Base-by-base conservation (phyloP, 2,797 vertebrate genomes). In the Apogon hyalosoma region DNA sequence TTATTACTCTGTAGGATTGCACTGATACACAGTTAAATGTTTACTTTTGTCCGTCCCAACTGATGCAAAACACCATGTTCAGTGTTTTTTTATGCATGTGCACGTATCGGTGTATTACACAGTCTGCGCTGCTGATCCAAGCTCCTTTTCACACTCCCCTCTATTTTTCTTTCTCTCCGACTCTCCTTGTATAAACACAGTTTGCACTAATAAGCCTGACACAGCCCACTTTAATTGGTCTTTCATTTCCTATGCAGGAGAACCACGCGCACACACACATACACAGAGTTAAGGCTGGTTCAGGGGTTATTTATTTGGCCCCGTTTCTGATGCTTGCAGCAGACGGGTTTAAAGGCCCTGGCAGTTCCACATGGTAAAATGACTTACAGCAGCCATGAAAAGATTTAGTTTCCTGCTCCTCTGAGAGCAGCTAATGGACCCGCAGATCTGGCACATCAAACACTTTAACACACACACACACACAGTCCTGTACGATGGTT, bases 161-260 rank as follows among this genome's bases (percentile, higher is more conserved):
- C 8, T 85, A 69, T 85, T 89, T 78, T 80, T 71, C 80, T 87
- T 82, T 71, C 74, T 33, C 40, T 60, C 63, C 70, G 56, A 19
- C 69, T 48, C 73, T 77, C 63, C 66, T 80, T 85, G 65, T 39
- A 51, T 45, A 88, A 90, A 90, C 87, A 92, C 48, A 57, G 31
- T 81, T 47, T 85, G 66, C 55, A 62, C 67, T 83, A 86, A 83
- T 85, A 79, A 56, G 77, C 63, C 81, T 49, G 79, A 87, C 80
- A 66, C 82, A 81, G 82, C 80, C 77, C 63, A 39, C 1, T 83
- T 84, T 88, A 84, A 85, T 84, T 80, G 77, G 67, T 50, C 77
- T 77, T 80, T 84, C 77, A 82, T 79, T 88, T 90, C 81, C 80
- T 79, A 56, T 55, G 36, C 55, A 47, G 45, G 40, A 16, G 18